Evolutionary conservation across 2,888 invertebrate genomes (phyloP).

Genomic region (Platycheirus albimanus): DNA sequence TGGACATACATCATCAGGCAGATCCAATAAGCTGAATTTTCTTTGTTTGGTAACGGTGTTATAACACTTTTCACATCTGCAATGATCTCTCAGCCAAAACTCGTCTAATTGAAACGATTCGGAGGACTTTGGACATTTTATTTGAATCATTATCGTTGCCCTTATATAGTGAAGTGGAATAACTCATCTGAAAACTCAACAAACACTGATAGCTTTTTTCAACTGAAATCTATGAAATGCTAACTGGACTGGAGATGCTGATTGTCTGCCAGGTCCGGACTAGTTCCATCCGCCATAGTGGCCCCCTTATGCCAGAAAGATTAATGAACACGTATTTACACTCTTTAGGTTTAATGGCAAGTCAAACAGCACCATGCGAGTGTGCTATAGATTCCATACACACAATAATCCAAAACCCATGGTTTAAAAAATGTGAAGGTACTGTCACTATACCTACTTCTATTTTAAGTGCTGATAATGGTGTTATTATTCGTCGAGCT

Average conservation of each 20-base stretch:
- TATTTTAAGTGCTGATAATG: too few relatives aligned
- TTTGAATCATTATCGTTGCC: constrained; percentile 48
- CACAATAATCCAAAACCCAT: too few relatives aligned
- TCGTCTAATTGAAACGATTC: constrained; percentile 43
- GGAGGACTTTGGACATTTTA: constrained; percentile 38
- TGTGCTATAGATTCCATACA: too few relatives aligned
- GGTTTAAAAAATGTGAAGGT: too few relatives aligned
- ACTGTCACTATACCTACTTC: too few relatives aligned
- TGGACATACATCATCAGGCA: constrained; percentile 83
- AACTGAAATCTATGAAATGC: not conserved
- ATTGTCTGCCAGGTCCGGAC: too few relatives aligned
- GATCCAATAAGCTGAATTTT: constrained; percentile 84
- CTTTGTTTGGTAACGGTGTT: constrained; percentile 85
- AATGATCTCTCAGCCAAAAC: constrained; percentile 83
- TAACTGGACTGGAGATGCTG: constrained; percentile 4
- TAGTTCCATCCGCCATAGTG: too few relatives aligned
- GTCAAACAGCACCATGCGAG: too few relatives aligned
- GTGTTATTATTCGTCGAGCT: too few relatives aligned
- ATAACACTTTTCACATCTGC: constrained; percentile 85
- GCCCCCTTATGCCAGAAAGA: too few relatives aligned
- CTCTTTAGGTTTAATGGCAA: too few relatives aligned
- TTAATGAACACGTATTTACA: too few relatives aligned
- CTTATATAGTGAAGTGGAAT: constrained; percentile 3
- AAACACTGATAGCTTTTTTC: constrained; percentile 34
- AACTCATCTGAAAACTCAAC: constrained; percentile 17